Conservation (phyloP, 2,888 invertebrate species). For the Nomada ferruginata region DNA sequence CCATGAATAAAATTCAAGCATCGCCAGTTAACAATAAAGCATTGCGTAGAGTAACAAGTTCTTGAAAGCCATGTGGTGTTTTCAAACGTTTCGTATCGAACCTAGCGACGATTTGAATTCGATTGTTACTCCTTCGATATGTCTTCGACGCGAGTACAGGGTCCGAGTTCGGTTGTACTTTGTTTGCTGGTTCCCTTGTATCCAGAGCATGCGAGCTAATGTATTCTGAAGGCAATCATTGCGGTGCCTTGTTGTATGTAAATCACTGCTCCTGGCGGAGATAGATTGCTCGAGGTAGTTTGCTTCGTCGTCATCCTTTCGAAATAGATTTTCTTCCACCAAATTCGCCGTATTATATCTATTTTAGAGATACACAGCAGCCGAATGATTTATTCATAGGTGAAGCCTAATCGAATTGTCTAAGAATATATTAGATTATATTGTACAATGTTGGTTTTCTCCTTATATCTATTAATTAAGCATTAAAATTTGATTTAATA, state of each 20-base stretch:
- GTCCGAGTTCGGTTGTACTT: slow-evolving; percentile 44
- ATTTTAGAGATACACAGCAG: neutral
- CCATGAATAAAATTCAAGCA: too few species aligned
- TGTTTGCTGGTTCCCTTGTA: slow-evolving; percentile 49
- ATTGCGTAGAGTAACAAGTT: neutral
- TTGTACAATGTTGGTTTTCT: too few species aligned
- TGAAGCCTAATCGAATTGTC: too few species aligned
- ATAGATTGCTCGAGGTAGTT: slow-evolving; percentile 68
- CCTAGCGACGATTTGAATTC: slow-evolving; percentile 20
- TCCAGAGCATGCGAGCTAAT: slow-evolving; percentile 72
- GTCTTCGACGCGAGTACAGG: slow-evolving; percentile 11
- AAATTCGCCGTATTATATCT: slow-evolving; percentile 37
- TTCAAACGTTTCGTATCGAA: slow-evolving; percentile 2
- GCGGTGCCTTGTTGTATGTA: slow-evolving; percentile 78
- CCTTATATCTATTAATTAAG: too few species aligned
- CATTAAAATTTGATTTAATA: too few species aligned
- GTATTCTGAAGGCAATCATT: slow-evolving; percentile 77
- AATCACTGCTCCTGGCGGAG: slow-evolving; percentile 70
- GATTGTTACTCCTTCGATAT: slow-evolving; percentile 39
- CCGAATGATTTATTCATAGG: too few species aligned
- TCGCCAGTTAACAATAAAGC: neutral
- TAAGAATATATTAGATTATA: too few species aligned
- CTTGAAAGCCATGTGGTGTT: slow-evolving; percentile 24
- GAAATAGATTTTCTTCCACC: slow-evolving; percentile 63
- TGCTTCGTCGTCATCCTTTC: slow-evolving; percentile 54